Evolutionary conservation across 2,888 invertebrate species (phyloP).

Genomic region (Dryomyza anilis): DNA sequence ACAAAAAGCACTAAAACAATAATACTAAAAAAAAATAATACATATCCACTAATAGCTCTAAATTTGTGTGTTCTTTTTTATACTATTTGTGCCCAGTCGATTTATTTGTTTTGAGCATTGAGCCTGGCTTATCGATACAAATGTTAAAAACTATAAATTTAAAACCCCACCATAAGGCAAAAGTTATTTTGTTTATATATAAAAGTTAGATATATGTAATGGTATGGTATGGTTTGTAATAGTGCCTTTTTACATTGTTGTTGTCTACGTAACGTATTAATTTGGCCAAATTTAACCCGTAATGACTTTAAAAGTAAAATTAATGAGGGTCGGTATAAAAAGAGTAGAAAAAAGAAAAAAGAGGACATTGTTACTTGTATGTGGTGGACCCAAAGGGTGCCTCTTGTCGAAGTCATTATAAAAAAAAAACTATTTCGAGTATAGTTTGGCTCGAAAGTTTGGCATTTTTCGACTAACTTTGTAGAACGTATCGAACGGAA

Average conservation of each 20-base stretch:
- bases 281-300: conserved; percentile 62
- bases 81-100: background rate
- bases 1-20: too few relatives aligned
- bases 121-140: conserved; percentile 48
- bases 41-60: conserved; percentile 45
- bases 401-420: conserved; percentile 7
- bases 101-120: background rate
- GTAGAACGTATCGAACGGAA: conserved; percentile 36
- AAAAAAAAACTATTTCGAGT: conserved; percentile 23
- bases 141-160: conserved; percentile 55
- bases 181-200: too few relatives aligned
- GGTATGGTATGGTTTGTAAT: too few relatives aligned
- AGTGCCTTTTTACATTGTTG: too few relatives aligned
- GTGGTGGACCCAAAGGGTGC: background rate
- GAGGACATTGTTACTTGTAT: background rate
- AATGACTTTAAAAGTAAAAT: conserved; percentile 63
- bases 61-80: conserved; percentile 36
- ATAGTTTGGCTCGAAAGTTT: conserved; percentile 11
- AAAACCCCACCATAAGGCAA: conserved; percentile 27
- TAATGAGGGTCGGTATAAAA: conserved; percentile 58
- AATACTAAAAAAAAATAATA: too few relatives aligned
- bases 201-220: too few relatives aligned
- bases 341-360: background rate
- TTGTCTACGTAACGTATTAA: conserved; percentile 58
- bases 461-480: background rate